These are phyloP conservation scores for Scaptodrosophila lebanonensis DNA, from an alignment of 1,140 invertebrate genomes.

Conservation along the genomic window DNA sequence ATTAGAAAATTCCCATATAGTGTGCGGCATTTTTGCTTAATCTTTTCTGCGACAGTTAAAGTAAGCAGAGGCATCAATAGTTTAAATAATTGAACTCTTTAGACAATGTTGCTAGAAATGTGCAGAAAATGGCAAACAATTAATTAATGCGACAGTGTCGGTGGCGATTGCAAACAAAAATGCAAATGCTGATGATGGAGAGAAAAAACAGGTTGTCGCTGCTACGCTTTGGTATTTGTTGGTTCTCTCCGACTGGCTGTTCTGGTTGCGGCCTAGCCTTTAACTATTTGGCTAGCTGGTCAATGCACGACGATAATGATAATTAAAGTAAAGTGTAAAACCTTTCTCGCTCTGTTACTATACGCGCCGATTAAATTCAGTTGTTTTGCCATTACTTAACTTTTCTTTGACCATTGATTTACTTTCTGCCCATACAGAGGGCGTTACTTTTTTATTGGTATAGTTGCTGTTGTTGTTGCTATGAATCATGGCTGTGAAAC, in stretches of 20 bases:
- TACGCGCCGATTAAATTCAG: slow-evolving; percentile 25
- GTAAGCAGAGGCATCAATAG: slow-evolving; percentile 31
- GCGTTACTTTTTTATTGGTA: slow-evolving; percentile 14
- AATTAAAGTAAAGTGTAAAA: slow-evolving; percentile 27
- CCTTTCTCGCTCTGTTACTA: slow-evolving; percentile 11
- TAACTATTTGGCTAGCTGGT: slow-evolving; percentile 23
- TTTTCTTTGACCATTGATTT: slow-evolving; percentile 29
- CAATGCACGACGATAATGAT: slow-evolving; percentile 36
- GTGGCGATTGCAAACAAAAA: slow-evolving; percentile 15
- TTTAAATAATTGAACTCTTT: slow-evolving; percentile 30
- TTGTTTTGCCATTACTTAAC: slow-evolving; percentile 18
- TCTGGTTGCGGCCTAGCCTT: slow-evolving; percentile 1
- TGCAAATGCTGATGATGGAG: slow-evolving; percentile 29
- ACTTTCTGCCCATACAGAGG: slow-evolving; percentile 18
- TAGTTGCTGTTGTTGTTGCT: slow-evolving; percentile 35
- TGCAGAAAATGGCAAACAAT: slow-evolving; percentile 25
- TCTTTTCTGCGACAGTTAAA: slow-evolving; percentile 29
- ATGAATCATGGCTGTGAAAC: slow-evolving; percentile 49
- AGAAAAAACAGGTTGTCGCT: slow-evolving; percentile 39
- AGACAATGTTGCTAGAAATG: slow-evolving; percentile 28
- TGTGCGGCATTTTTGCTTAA: slow-evolving; percentile 46
- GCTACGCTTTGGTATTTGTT: slow-evolving; percentile 40
- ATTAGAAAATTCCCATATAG: too few species aligned
- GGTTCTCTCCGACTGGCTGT: slow-evolving; percentile 11
- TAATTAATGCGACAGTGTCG: slow-evolving; percentile 20